These are phyloP conservation scores for Cylloceria caligata DNA, from an alignment of 2,888 invertebrate genomes.

Conservation along the genomic window DNA sequence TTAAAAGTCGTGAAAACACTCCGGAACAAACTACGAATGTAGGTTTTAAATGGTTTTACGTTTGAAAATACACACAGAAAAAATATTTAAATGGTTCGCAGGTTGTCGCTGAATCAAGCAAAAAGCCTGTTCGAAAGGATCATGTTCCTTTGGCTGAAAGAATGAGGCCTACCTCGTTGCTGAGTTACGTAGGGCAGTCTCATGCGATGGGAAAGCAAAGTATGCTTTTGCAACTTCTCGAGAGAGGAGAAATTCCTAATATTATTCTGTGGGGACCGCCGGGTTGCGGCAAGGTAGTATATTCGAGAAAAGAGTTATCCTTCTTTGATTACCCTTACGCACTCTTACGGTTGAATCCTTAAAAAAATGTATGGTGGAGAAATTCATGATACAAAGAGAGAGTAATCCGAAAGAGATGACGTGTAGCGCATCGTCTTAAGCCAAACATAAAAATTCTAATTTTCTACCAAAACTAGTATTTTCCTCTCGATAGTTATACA, in stretches of 20 bases:
- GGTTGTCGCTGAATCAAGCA: conserved; percentile 59
- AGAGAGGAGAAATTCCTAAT: conserved; percentile 90
- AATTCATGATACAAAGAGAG: too few species aligned
- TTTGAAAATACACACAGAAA: background rate
- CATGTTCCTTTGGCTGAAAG: conserved; percentile 89
- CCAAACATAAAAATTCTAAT: too few species aligned
- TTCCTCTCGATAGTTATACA: background rate
- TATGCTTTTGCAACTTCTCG: conserved; percentile 88
- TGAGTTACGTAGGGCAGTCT: conserved; percentile 90
- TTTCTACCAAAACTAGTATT: too few species aligned
- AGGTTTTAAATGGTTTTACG: background rate
- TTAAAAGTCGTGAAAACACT: conserved; percentile 29
- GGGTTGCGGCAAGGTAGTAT: conserved; percentile 92
- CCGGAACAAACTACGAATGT: conserved; percentile 20
- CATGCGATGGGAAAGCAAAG: conserved; percentile 89
- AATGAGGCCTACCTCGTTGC: conserved; percentile 89
- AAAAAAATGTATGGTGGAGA: too few species aligned
- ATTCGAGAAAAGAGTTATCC: too few species aligned
- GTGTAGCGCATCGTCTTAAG: too few species aligned
- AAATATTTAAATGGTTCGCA: conserved; percentile 46
- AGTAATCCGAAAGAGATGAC: too few species aligned
- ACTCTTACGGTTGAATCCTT: too few species aligned
- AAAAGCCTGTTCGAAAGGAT: conserved; percentile 51
- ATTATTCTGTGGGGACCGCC: conserved; percentile 95
- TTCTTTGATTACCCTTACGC: too few species aligned